Conservation (phyloP, 2,797 vertebrate species). For the Phaenicophaeus curvirostris region DNA sequence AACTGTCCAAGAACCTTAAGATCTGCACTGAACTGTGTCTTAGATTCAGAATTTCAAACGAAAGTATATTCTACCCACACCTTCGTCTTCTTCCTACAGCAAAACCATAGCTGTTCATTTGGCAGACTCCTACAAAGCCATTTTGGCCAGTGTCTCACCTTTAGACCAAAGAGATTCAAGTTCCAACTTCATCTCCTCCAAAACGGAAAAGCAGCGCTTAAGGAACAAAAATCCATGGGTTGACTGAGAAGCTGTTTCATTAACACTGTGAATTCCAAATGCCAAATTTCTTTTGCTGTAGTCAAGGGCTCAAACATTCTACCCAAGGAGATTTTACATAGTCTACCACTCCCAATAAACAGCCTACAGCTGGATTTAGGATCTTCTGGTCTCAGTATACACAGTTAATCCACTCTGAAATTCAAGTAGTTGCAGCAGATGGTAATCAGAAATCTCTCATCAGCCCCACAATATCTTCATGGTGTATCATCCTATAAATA, state of each 20-base stretch:
- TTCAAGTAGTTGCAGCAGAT: constrained; percentile 46
- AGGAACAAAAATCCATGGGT: not conserved
- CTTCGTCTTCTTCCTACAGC: not conserved
- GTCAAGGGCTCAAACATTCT: not conserved
- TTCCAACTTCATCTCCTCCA: not conserved
- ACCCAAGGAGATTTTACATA: not conserved
- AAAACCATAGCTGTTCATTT: not conserved
- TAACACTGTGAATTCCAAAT: not conserved
- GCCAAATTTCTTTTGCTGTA: not conserved
- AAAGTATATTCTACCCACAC: not conserved
- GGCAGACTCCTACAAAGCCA: not conserved
- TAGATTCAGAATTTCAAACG: not conserved
- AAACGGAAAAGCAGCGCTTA: not conserved
- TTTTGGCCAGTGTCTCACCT: not conserved
- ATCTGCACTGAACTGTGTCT: not conserved
- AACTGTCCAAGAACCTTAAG: not conserved
- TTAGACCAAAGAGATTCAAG: not conserved
- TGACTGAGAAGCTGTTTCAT: not conserved
- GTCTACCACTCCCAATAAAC: not conserved
- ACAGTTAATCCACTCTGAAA: constrained; percentile 54
- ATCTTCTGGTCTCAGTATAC: not conserved
- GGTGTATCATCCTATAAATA: constrained; percentile 31
- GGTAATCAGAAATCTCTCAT: constrained; percentile 58
- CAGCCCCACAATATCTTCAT: constrained; percentile 8
- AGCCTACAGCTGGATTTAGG: constrained; percentile 36